Evolutionary conservation across 1,140 invertebrate species (phyloP).

Genomic region (Penaeus indicus): DNA sequence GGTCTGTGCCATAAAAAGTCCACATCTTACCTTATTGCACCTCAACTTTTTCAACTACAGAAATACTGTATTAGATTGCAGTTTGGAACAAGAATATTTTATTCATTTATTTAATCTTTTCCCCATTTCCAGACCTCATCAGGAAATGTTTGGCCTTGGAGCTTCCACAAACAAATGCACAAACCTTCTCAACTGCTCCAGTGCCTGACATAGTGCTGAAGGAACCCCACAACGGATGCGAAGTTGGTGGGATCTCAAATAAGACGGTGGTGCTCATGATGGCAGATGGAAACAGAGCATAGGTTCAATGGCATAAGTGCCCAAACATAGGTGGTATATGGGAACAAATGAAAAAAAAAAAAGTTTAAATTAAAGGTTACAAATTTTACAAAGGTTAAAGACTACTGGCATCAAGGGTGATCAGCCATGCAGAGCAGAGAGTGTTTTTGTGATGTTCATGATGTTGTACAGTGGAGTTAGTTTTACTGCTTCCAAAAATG

Average conservation of each 20-base stretch:
- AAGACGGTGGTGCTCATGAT: slow-evolving; percentile 93
- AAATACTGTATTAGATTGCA: too few species aligned
- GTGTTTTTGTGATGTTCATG: neutral
- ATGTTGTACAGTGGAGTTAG: too few species aligned
- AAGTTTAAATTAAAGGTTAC: neutral
- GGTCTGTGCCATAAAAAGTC: too few species aligned
- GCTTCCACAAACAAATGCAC: slow-evolving; percentile 92
- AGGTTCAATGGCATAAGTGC: slow-evolving; percentile 88
- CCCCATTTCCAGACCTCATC: slow-evolving; percentile 75
- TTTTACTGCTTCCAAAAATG: too few species aligned
- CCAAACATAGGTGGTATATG: neutral
- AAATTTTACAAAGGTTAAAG: neutral
- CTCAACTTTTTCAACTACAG: too few species aligned
- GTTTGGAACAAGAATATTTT: neutral
- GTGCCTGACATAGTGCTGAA: slow-evolving; percentile 87
- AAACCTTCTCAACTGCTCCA: slow-evolving; percentile 92
- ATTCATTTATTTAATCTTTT: neutral
- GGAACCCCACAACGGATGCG: slow-evolving; percentile 88
- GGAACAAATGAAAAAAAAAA: neutral
- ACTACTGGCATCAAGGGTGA: neutral
- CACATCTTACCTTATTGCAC: too few species aligned
- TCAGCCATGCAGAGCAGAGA: neutral
- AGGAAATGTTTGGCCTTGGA: slow-evolving; percentile 91
- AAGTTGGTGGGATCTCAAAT: slow-evolving; percentile 90
- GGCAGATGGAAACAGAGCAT: slow-evolving; percentile 91